Evolutionary conservation across 2,797 vertebrate species (phyloP).

Genomic region (Urosaurus nigricauda): DNA sequence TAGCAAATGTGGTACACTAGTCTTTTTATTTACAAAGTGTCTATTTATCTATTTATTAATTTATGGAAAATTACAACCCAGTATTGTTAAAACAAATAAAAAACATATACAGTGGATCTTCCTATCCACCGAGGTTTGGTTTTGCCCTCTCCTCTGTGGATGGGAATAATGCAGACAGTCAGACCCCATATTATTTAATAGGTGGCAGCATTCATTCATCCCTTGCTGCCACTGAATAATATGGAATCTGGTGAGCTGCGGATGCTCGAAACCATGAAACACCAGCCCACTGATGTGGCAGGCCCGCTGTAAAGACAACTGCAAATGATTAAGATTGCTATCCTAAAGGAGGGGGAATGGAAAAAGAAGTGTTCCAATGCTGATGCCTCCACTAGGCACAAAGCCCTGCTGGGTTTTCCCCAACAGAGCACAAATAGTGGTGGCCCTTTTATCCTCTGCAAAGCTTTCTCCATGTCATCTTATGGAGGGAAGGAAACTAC

Average conservation of each 20-base stretch:
- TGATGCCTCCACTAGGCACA: background rate
- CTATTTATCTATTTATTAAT: background rate
- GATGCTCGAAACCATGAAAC: too few relatives aligned
- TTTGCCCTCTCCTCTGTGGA: too few relatives aligned
- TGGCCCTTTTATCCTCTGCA: background rate
- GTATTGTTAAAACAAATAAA: conserved; percentile 2
- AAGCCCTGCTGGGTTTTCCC: background rate
- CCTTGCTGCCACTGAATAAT: too few relatives aligned
- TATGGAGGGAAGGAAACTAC: background rate
- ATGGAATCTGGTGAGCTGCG: too few relatives aligned
- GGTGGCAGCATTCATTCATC: too few relatives aligned
- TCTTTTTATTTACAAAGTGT: conserved; percentile 4
- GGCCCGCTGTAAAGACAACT: background rate
- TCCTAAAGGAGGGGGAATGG: background rate
- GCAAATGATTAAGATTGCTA: background rate
- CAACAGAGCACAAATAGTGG: background rate
- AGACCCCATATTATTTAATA: too few relatives aligned
- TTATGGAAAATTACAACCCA: conserved; percentile 26
- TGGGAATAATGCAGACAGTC: too few relatives aligned
- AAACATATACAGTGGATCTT: too few relatives aligned
- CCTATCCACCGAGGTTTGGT: too few relatives aligned
- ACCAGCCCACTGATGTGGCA: too few relatives aligned
- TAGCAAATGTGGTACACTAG: background rate
- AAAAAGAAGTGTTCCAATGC: background rate
- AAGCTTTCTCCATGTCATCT: background rate